These are phyloP conservation scores for Melikaiella ostensackeni DNA, from an alignment of 2,888 invertebrate species.

Conservation along the genomic window DNA sequence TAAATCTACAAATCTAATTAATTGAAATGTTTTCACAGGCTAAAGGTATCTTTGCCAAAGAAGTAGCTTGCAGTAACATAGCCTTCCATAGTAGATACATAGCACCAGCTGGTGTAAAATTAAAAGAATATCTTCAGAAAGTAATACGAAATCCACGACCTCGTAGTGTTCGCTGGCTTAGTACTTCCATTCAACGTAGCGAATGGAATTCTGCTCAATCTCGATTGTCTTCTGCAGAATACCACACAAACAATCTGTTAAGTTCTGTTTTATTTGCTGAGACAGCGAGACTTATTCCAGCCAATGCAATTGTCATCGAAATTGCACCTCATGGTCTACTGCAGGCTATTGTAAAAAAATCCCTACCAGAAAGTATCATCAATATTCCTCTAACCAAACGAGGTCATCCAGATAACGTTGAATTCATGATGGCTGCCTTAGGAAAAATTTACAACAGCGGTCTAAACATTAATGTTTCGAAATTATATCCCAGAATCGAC, in stretches of 20 bases:
- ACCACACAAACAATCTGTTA: constrained; percentile 91
- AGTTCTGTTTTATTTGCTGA: constrained; percentile 88
- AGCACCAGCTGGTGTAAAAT: constrained; percentile 83
- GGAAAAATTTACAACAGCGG: constrained; percentile 80
- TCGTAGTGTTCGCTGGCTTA: constrained; percentile 89
- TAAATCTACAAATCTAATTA: not conserved
- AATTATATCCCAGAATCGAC: constrained; percentile 77
- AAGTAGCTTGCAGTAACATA: constrained; percentile 91
- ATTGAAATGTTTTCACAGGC: constrained; percentile 71
- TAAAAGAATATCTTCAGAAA: constrained; percentile 82
- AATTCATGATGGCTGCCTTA: constrained; percentile 64
- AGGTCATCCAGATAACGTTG: constrained; percentile 76
- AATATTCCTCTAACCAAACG: constrained; percentile 88
- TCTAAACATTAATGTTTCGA: constrained; percentile 77
- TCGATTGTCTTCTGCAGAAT: constrained; percentile 87
- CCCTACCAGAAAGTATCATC: constrained; percentile 83
- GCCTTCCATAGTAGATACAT: no score
- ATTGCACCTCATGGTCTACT: constrained; percentile 94
- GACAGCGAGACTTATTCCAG: constrained; percentile 87
- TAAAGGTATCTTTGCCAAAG: constrained; percentile 88
- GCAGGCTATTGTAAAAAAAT: constrained; percentile 90
- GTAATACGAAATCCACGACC: constrained; percentile 83
- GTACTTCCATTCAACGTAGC: constrained; percentile 86
- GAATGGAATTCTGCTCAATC: constrained; percentile 85
- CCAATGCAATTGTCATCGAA: constrained; percentile 90